phyloP scores from a whole-genome alignment of 2,797 vertebrate species.

The Morus bassanus region DNA sequence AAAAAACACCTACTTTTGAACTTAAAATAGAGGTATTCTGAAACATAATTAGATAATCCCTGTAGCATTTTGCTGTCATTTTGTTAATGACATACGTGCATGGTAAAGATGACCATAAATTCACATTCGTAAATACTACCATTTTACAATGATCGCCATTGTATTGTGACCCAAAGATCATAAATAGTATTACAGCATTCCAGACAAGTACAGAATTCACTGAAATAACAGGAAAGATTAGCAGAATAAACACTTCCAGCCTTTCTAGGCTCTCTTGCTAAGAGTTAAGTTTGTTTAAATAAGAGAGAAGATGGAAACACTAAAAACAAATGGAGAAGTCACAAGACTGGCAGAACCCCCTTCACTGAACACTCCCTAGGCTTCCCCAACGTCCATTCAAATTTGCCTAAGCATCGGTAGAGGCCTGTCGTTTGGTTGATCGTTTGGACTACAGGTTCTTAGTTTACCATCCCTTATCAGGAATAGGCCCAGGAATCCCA shows the following conservation, averaged over 20 bases:
- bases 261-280: neutral
- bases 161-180: neutral
- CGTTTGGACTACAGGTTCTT: neutral
- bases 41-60: neutral
- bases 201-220: neutral
- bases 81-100: neutral
- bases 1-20: neutral
- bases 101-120: neutral
- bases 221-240: neutral
- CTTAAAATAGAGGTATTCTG: neutral
- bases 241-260: constrained; percentile 34
- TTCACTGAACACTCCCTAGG: neutral
- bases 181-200: neutral
- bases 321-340: neutral
- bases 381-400: neutral
- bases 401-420: neutral
- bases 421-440: neutral
- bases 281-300: neutral
- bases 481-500: neutral
- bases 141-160: neutral
- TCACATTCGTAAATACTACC: neutral
- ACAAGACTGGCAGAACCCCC: neutral
- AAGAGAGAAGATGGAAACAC: neutral
- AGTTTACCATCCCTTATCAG: constrained; percentile 35
- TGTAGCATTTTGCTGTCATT: neutral